Conservation (phyloP, 2,113 vertebrate genomes). For the Urocolius indicus region DNA sequence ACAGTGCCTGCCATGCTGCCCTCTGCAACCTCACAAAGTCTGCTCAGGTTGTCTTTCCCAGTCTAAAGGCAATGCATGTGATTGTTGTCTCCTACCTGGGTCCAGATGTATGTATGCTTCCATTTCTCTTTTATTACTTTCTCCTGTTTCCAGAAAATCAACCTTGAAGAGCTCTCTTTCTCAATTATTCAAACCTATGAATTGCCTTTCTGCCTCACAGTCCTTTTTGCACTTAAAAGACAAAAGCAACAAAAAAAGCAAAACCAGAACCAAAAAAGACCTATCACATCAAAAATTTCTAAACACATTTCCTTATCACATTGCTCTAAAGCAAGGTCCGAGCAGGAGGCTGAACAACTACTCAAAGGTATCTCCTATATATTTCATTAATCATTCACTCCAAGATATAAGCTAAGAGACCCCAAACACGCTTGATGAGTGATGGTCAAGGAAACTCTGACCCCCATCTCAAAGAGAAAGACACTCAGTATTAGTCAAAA, state of each 20-base stretch:
- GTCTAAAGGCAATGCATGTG: accelerated
- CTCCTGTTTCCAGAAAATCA: neutral
- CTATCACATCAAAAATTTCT: neutral
- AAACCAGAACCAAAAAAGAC: neutral
- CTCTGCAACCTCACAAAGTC: neutral
- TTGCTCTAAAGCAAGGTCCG: neutral
- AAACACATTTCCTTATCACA: neutral
- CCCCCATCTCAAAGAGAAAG: neutral
- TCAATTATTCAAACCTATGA: neutral
- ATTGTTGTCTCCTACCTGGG: neutral
- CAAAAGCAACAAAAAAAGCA: neutral
- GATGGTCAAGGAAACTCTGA: neutral
- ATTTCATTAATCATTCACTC: neutral
- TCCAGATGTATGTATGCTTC: accelerated
- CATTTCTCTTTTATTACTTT: neutral
- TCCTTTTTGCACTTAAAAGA: neutral
- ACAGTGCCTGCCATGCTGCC: neutral
- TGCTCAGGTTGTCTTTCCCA: accelerated
- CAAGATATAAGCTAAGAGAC: neutral
- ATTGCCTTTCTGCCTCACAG: neutral
- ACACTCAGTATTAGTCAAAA: neutral
- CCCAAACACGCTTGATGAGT: neutral
- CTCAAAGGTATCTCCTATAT: neutral
- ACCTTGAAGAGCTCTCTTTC: neutral
- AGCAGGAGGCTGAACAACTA: neutral